Evolutionary conservation across 2,797 vertebrate genomes (phyloP), one percentile per base, ranked within the genome.

Genomic region (Rachycentron canadum): DNA sequence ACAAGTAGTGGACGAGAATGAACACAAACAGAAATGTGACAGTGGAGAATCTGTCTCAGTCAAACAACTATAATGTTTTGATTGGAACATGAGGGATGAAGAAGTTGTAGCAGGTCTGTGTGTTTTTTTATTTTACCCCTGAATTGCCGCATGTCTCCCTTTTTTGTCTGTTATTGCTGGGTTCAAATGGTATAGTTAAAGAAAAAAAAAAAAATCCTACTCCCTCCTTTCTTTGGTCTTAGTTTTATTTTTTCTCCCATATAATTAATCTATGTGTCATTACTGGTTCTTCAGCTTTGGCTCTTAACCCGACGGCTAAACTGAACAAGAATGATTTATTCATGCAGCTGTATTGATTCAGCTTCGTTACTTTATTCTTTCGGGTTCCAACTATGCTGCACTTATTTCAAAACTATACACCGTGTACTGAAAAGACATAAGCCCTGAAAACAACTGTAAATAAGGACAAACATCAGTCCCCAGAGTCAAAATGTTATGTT

Each of bases 311-410:
- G 49, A 23, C 21, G 8, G 50, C 70, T 64, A 41, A 66, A 81
- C 53, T 71, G 43, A 69, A 72, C 59, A 41, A 57, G 1, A 11
- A 83, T 76, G 50, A 74, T 78, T 85, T 80, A 84, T 84, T 85
- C 70, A 76, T 71, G 41, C 61, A 60, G 59, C 50, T 13, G 34
- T 30, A 28, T 59, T 1, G 21, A 83, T 59, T 70, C 47, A 66
- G 32, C 60, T 47, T 66, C 34, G 50, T 60, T 50, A 57, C 32
- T 74, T 69, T 43, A 49, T 49, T 63, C 56, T 50, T 40, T 58
- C 40, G 62, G 47, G 16, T 53, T 80, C 25, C 23, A 70, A 41
- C 66, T 72, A 53, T 11, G 0, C 66, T 78, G 69, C 28, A 71
- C 63, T 66, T 32, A 56, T 61, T 43, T 23, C 16, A 57, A 53